Base-by-base conservation (phyloP, 2,113 vertebrate genomes). In the Gavia stellata region DNA sequence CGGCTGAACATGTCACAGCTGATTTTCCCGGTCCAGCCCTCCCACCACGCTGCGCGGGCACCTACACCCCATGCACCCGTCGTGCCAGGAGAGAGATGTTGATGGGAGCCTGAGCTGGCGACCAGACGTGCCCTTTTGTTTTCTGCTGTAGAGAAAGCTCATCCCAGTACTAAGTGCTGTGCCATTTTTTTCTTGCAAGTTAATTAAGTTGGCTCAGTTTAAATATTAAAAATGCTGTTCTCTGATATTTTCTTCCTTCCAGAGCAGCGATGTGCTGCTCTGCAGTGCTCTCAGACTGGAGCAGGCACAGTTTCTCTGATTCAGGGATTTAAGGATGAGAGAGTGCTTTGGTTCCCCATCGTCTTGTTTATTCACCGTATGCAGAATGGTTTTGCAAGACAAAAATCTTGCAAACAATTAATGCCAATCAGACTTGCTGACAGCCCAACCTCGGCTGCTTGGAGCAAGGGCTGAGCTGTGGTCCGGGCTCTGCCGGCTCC, bases 81-180 rank as follows among this genome's bases (percentile, higher is more conserved):
- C 26, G 53, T 3, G 31, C 49, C 0, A 31, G 33, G 42, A 53
- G 44, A 29, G 36, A 1, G 70, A 5, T 0, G 8, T 2, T 4
- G 45, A 1, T 16, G 53, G 50, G 50, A 79, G 73, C 73, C 38
- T 2, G 16, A 14, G 63, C 75, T 65, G 63, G 50, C 0, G 4
- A 16, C 67, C 17, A 10, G 7, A 7, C n/a, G 1, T 14, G 40
- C 14, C 68, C 61, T 24, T 81, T 28, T 6, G n/a, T 11, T 53
- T 36, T 25, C 71, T 14, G 66, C 23, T 21, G 33, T 6, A 12
- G 40, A 28, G 29, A n/a, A 36, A 34, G 62, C 38, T 66, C 55
- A 9, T 17, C 84, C 68, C 12, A 1, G 36, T 1, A 15, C 36
- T 7, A 36, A 88, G 17, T 0, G 10, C 80, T 12, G 10, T 53